Conservation (phyloP, 2,888 invertebrate genomes). For the Himalopsyche anomala region DNA sequence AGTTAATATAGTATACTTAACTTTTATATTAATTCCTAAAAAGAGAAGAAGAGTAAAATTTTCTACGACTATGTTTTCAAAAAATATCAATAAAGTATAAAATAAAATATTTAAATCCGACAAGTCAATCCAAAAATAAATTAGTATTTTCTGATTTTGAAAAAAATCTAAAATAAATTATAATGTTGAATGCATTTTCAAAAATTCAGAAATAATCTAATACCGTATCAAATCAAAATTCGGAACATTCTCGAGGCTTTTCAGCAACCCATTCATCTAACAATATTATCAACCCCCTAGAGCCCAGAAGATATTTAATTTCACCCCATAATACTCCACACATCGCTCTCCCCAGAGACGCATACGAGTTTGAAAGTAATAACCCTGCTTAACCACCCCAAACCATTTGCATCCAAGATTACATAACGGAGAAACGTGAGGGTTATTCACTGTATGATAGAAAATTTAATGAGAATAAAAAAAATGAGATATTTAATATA, state of each 20-base stretch:
- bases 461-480: slow-evolving; percentile 12
- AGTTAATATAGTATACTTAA: too few species aligned
- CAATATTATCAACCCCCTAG: slow-evolving; percentile 1
- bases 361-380: slow-evolving; percentile 26
- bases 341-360: slow-evolving; percentile 14
- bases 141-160: too few species aligned
- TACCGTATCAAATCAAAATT: too few species aligned
- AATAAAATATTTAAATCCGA: too few species aligned
- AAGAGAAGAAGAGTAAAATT: too few species aligned
- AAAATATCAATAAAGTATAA: too few species aligned
- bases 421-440: neutral
- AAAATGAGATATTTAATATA: slow-evolving; percentile 5
- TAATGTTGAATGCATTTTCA: too few species aligned
- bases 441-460: neutral
- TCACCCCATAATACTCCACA: slow-evolving; percentile 34
- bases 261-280: slow-evolving; percentile 15
- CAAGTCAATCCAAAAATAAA: too few species aligned
- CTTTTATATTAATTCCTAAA: too few species aligned
- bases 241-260: neutral
- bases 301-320: slow-evolving; percentile 12
- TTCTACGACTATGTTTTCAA: too few species aligned
- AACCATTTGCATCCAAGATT: slow-evolving; percentile 25
- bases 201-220: too few species aligned
- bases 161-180: too few species aligned
- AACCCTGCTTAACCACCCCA: slow-evolving; percentile 34